Conservation (phyloP, 2,888 invertebrate species). For the Criorhina ranunculi region DNA sequence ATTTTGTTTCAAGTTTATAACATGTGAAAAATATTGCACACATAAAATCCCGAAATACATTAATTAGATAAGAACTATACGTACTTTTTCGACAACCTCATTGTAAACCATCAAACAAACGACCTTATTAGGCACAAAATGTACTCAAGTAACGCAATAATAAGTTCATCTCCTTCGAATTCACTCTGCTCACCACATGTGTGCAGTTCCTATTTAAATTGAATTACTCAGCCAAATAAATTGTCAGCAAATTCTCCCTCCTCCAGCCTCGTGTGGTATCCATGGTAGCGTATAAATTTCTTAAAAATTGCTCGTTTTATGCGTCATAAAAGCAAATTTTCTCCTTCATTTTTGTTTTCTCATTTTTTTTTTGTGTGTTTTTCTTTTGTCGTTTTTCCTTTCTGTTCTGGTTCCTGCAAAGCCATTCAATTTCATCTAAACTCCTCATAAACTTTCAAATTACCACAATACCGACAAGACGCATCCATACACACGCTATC, state of each 20-base stretch:
- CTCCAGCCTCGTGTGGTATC: conserved; percentile 5
- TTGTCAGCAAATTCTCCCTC: conserved; percentile 55
- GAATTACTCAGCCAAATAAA: conserved; percentile 62
- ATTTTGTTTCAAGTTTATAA: too few relatives aligned
- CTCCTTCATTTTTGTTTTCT: conserved; percentile 56
- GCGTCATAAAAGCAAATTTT: conserved; percentile 72
- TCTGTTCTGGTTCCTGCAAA: conserved; percentile 51
- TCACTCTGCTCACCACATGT: conserved; percentile 43
- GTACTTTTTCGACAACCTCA: background rate
- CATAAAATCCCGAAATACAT: too few relatives aligned
- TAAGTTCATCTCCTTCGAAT: conserved; percentile 35
- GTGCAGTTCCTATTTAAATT: conserved; percentile 56
- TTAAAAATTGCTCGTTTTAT: conserved; percentile 65
- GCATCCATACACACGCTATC: conserved; percentile 58
- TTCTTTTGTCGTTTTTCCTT: too few relatives aligned
- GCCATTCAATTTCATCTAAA: conserved; percentile 76
- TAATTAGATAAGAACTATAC: too few relatives aligned
- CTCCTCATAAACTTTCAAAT: conserved; percentile 77
- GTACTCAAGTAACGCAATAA: conserved; percentile 27
- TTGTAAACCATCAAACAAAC: background rate
- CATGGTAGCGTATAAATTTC: conserved; percentile 43
- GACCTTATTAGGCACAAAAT: conserved; percentile 35
- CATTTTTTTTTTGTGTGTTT: conserved; percentile 2
- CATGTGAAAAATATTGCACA: too few relatives aligned
- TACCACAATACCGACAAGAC: conserved; percentile 71